Evolutionary conservation across 2,888 invertebrate genomes (phyloP).

Genomic region (Drosophila mayaguana): DNA sequence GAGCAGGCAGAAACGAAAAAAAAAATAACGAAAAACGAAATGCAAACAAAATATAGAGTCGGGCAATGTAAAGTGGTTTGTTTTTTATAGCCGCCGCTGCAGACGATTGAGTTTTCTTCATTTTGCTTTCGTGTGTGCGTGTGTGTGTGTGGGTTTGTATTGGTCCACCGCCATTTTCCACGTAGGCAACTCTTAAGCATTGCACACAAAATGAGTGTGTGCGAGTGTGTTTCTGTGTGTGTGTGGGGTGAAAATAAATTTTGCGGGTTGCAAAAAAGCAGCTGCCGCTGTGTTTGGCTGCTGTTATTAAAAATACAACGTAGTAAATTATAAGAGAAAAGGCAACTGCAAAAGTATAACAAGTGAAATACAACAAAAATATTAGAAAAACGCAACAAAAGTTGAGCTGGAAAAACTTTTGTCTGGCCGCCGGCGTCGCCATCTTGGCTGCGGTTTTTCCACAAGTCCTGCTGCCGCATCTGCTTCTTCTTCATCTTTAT

Average conservation of each 20-base stretch:
- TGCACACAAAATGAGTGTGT: constrained; percentile 47
- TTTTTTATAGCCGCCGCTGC: constrained; percentile 42
- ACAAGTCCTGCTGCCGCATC: neutral
- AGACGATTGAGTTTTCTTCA: constrained; percentile 76
- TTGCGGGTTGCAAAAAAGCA: constrained; percentile 25
- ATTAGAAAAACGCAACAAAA: constrained; percentile 65
- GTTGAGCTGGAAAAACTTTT: constrained; percentile 32
- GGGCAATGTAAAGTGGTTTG: constrained; percentile 63
- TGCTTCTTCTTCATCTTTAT: neutral
- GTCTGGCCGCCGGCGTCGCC: constrained; percentile 32
- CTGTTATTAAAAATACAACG: constrained; percentile 69
- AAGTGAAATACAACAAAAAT: constrained; percentile 14
- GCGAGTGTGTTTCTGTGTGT: constrained; percentile 41
- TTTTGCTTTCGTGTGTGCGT: constrained; percentile 43
- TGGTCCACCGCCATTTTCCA: constrained; percentile 68
- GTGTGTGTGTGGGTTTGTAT: constrained; percentile 4
- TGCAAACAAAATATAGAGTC: constrained; percentile 23
- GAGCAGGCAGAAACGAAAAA: constrained; percentile 3
- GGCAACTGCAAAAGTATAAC: constrained; percentile 28
- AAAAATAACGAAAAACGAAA: neutral
- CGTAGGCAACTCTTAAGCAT: constrained; percentile 56
- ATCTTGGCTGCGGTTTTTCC: constrained; percentile 57
- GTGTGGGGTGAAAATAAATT: constrained; percentile 42
- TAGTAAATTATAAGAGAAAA: constrained; percentile 62
- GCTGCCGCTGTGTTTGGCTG: constrained; percentile 18